These are phyloP conservation scores for Scytalopus superciliaris DNA, from an alignment of 2,113 vertebrate genomes.

Conservation along the genomic window DNA sequence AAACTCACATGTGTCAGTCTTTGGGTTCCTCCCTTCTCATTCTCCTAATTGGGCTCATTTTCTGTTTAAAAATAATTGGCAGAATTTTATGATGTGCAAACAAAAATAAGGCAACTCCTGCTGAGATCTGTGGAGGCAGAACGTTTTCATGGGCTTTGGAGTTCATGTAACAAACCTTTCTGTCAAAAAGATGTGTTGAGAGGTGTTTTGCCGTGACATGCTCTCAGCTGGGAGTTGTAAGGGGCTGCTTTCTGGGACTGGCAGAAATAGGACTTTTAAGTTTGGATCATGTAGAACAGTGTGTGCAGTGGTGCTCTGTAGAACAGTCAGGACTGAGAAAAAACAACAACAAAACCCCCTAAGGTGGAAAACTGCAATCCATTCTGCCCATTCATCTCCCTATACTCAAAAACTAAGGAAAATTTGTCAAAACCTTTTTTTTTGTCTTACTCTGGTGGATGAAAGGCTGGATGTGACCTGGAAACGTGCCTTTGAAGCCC, in stretches of 20 bases:
- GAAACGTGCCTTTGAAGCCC: not conserved
- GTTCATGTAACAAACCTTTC: not conserved
- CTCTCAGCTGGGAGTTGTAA: not conserved
- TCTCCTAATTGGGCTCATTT: conserved; percentile 16
- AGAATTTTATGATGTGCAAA: not conserved
- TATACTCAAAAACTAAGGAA: not conserved
- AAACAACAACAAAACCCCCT: not conserved
- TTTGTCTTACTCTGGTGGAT: not conserved
- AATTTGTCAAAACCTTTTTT: not conserved
- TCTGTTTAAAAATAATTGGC: conserved; percentile 15
- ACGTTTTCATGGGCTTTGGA: not conserved
- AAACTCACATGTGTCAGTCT: not conserved
- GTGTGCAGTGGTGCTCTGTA: not conserved
- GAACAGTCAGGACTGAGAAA: not conserved
- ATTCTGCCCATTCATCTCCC: not conserved
- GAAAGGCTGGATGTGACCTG: not conserved
- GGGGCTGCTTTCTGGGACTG: not conserved
- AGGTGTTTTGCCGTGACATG: not conserved
- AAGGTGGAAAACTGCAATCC: not conserved
- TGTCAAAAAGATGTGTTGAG: not conserved
- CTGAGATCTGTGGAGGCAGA: not conserved
- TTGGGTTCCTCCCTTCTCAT: conserved; percentile 6
- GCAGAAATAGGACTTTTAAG: not conserved
- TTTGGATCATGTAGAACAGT: fast-evolving
- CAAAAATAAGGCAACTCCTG: not conserved